These are phyloP conservation scores for Ranitomeya imitator DNA, from an alignment of 2,113 vertebrate genomes.

Conservation along the genomic window DNA sequence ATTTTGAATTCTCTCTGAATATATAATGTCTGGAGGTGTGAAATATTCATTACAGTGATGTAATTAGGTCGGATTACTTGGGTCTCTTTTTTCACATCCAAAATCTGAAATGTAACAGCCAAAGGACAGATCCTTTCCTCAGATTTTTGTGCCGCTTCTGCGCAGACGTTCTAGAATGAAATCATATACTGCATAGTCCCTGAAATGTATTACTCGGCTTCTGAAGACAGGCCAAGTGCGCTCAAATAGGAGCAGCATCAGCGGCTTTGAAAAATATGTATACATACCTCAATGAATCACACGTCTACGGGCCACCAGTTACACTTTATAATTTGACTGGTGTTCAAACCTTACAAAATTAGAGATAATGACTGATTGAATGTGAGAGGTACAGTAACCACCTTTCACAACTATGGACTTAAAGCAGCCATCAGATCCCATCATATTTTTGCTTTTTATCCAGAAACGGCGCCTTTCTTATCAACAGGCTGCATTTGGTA, in stretches of 20 bases:
- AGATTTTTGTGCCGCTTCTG: neutral
- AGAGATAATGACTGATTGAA: neutral
- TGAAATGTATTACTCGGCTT: neutral
- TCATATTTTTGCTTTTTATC: neutral
- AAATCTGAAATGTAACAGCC: neutral
- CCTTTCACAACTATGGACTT: neutral
- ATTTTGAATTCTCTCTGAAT: neutral
- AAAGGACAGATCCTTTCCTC: neutral
- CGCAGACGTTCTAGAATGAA: constrained; percentile 1
- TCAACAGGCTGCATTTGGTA: too few relatives aligned
- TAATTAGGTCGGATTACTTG: neutral
- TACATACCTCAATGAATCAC: neutral
- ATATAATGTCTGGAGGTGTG: neutral
- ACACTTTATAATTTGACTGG: neutral
- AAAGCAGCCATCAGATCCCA: too few relatives aligned
- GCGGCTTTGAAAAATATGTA: neutral
- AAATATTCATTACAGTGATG: neutral
- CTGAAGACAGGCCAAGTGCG: neutral
- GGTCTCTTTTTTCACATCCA: neutral
- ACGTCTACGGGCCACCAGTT: neutral
- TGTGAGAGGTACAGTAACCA: neutral
- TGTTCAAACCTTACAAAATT: neutral
- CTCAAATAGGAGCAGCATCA: neutral
- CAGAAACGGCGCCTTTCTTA: too few relatives aligned
- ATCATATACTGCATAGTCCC: neutral